These are phyloP conservation scores for Plutomurus gul DNA, from an alignment of 1,140 invertebrate species.

Conservation along the genomic window DNA sequence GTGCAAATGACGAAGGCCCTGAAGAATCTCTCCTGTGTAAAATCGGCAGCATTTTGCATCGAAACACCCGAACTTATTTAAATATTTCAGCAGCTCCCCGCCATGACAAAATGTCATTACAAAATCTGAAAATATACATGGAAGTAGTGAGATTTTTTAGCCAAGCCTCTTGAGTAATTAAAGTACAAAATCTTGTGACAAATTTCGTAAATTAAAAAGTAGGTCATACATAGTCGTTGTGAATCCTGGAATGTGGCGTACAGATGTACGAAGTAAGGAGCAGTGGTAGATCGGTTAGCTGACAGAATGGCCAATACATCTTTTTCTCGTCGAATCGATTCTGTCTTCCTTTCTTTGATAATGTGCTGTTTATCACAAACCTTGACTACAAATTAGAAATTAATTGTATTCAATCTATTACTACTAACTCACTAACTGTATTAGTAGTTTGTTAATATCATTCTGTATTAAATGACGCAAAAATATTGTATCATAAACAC, in stretches of 20 bases:
- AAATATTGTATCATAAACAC: conserved; percentile 59
- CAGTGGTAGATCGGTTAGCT: conserved; percentile 60
- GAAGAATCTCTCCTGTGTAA: conserved; percentile 90
- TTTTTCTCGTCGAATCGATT: conserved; percentile 91
- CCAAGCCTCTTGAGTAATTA: conserved; percentile 34
- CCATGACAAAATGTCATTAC: conserved; percentile 93
- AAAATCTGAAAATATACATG: conserved; percentile 69
- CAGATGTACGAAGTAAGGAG: conserved; percentile 87
- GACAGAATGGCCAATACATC: conserved; percentile 81
- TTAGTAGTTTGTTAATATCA: not conserved
- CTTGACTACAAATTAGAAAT: conserved; percentile 75
- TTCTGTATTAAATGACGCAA: not conserved
- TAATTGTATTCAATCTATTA: too few species aligned
- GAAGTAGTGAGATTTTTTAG: too few species aligned
- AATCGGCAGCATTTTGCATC: conserved; percentile 86
- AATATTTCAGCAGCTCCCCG: conserved; percentile 88
- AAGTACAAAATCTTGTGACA: not conserved
- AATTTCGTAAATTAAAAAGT: not conserved
- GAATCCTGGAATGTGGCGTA: conserved; percentile 96
- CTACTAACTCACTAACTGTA: not conserved
- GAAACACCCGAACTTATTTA: conserved; percentile 89
- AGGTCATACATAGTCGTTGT: conserved; percentile 76
- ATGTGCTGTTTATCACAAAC: conserved; percentile 93
- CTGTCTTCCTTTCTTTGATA: conserved; percentile 86
- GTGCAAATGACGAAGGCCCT: conserved; percentile 91